Conservation (phyloP, 1,140 invertebrate species). For the Stenopsyche tienmushanensis region DNA sequence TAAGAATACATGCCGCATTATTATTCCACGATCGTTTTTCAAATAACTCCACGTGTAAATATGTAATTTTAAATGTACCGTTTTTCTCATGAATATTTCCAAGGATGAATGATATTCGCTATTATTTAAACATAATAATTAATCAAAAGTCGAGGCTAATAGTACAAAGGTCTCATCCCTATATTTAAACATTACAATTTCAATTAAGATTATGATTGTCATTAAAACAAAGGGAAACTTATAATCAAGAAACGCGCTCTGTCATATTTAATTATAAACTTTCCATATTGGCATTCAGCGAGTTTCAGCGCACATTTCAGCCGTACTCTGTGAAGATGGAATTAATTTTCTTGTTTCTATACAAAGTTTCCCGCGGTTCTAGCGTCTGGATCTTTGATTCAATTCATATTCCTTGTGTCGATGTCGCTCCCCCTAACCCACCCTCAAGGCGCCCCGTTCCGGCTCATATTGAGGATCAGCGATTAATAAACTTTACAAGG, state of each 20-base stretch:
- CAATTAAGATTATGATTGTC: background rate
- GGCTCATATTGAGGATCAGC: background rate
- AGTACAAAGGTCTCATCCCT: background rate
- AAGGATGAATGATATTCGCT: too few relatives aligned
- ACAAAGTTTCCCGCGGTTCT: constrained; percentile 25
- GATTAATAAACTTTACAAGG: too few relatives aligned
- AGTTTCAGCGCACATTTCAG: constrained; percentile 7
- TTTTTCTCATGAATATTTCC: too few relatives aligned
- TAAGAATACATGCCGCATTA: too few relatives aligned
- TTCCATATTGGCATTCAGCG: constrained; percentile 23
- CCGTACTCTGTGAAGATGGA: constrained; percentile 4
- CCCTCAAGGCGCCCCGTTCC: too few relatives aligned
- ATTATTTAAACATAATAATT: too few relatives aligned
- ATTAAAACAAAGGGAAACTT: background rate
- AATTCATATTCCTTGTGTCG: constrained; percentile 15
- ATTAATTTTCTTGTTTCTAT: constrained; percentile 28
- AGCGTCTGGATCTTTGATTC: constrained; percentile 16
- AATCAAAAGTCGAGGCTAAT: too few relatives aligned
- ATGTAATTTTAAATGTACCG: too few relatives aligned
- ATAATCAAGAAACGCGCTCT: background rate
- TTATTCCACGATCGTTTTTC: too few relatives aligned
- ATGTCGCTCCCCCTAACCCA: constrained; percentile 2
- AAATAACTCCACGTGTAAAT: too few relatives aligned
- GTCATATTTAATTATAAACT: constrained; percentile 31
- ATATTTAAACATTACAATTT: background rate